Percentiles rank a stretch among this genome's conserved stretches.
Conservation (phyloP, 2,113 vertebrate genomes). For the Tachysurus vachellii region DNA sequence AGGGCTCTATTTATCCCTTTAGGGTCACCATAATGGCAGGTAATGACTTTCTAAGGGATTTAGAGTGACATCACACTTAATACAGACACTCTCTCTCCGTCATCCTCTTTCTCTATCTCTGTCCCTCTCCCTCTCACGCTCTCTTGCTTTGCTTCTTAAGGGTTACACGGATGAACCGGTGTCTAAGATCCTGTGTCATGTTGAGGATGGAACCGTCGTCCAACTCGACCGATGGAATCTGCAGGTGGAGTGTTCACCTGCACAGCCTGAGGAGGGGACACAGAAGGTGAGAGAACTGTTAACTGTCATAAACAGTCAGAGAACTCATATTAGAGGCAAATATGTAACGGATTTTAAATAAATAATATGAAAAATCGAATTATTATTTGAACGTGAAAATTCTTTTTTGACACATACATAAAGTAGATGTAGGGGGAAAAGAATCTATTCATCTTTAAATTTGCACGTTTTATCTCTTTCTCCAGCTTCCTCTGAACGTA, state of each 20-base stretch:
- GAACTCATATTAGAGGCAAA: neutral
- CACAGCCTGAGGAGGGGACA: conserved; percentile 82
- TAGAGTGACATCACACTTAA: conserved; percentile 20
- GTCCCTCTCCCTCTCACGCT: neutral
- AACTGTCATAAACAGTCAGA: neutral
- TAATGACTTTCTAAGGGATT: conserved; percentile 40
- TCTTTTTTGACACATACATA: neutral
- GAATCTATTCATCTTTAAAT: neutral
- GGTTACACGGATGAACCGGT: conserved; percentile 97
- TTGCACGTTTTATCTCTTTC: neutral
- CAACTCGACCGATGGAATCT: conserved; percentile 98
- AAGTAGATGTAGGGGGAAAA: neutral
- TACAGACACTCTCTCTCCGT: neutral
- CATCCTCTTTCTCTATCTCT: neutral
- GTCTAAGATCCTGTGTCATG: conserved; percentile 94
- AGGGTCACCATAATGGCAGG: conserved; percentile 36
- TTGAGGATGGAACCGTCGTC: conserved; percentile 94
- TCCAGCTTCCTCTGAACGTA: conserved; percentile 91
- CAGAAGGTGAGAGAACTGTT: conserved; percentile 71
- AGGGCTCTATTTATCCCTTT: conserved; percentile 33
- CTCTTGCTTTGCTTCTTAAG: conserved; percentile 62
- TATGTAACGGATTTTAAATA: neutral
- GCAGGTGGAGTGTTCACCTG: conserved; percentile 77
- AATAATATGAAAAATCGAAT: neutral
- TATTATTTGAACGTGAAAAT: neutral